Evolutionary conservation across 2,888 invertebrate species (phyloP).

Genomic region (Masnerella sp.): DNA sequence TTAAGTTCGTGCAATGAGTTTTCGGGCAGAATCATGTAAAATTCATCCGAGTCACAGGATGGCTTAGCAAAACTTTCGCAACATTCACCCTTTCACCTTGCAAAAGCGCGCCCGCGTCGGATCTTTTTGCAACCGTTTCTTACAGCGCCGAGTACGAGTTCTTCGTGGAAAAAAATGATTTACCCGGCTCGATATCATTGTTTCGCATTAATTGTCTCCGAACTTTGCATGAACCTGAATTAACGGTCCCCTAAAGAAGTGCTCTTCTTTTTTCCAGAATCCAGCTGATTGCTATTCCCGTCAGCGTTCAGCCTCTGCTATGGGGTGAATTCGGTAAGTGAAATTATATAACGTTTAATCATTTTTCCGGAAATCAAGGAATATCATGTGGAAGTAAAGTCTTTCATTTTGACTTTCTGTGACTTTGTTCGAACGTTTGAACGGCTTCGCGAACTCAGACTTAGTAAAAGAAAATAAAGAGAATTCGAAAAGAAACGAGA

Average conservation of each 20-base stretch:
- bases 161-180: constrained; percentile 30
- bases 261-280: constrained; percentile 50
- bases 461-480: constrained; percentile 26
- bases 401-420: background rate
- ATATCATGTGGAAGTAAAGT: no score
- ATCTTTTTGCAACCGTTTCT: constrained; percentile 34
- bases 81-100: constrained; percentile 63
- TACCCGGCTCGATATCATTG: constrained; percentile 10
- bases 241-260: constrained; percentile 8
- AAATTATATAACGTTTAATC: constrained; percentile 30
- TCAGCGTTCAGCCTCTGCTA: constrained; percentile 31
- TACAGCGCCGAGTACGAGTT: constrained; percentile 17
- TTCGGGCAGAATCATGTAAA: constrained; percentile 71
- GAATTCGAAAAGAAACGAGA: constrained; percentile 6
- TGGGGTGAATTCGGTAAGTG: constrained; percentile 63
- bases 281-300: constrained; percentile 51
- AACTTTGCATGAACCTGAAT: constrained; percentile 27
- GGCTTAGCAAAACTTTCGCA: constrained; percentile 62
- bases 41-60: constrained; percentile 69
- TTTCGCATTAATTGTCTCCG: background rate
- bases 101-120: constrained; percentile 18
- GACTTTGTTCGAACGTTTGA: background rate
- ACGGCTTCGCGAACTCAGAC: no score
- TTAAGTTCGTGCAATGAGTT: constrained; percentile 66
- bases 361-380: no score